Conservation (phyloP, 2,888 invertebrate species). For the Caenorhabditis drosophilae region DNA sequence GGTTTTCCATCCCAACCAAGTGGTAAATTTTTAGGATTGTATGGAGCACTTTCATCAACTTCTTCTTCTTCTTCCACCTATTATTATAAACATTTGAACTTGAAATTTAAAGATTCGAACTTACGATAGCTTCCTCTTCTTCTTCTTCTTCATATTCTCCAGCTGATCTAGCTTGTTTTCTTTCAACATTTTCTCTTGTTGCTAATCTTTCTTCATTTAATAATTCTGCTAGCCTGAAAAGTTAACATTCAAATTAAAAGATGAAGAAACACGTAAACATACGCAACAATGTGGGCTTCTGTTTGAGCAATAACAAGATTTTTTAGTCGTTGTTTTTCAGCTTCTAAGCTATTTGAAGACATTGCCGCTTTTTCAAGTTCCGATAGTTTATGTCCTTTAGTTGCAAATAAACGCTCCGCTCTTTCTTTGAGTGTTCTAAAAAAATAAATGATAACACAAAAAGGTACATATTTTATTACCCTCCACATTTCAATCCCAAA, state of each 20-base stretch:
- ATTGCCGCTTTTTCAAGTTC: conserved; percentile 85
- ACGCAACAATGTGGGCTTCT: conserved; percentile 25
- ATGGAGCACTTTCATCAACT: conserved; percentile 89
- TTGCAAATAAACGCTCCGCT: conserved; percentile 91
- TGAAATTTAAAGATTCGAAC: not conserved
- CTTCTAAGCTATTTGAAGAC: conserved; percentile 54
- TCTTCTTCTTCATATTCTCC: conserved; percentile 74
- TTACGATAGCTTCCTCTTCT: conserved; percentile 75
- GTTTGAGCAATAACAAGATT: conserved; percentile 26
- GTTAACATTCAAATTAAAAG: conserved; percentile 1
- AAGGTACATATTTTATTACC: conserved; percentile 72
- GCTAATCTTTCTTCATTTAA: conserved; percentile 80
- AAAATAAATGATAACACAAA: not conserved
- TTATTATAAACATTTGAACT: conserved; percentile 2
- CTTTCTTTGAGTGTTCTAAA: conserved; percentile 85
- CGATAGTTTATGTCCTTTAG: conserved; percentile 85
- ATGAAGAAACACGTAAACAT: not conserved
- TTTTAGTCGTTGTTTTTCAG: conserved; percentile 47
- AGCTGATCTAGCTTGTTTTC: conserved; percentile 83
- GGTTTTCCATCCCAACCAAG: conserved; percentile 75
- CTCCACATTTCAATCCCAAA: conserved; percentile 94
- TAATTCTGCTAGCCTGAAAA: conserved; percentile 54
- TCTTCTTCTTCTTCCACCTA: conserved; percentile 63
- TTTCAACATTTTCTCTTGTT: conserved; percentile 96
- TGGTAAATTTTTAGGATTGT: conserved; percentile 98